Evolutionary conservation across 2,888 invertebrate species (phyloP), one percentile per base, ranked within the genome.

Genomic region (Choreutis nemorana): DNA sequence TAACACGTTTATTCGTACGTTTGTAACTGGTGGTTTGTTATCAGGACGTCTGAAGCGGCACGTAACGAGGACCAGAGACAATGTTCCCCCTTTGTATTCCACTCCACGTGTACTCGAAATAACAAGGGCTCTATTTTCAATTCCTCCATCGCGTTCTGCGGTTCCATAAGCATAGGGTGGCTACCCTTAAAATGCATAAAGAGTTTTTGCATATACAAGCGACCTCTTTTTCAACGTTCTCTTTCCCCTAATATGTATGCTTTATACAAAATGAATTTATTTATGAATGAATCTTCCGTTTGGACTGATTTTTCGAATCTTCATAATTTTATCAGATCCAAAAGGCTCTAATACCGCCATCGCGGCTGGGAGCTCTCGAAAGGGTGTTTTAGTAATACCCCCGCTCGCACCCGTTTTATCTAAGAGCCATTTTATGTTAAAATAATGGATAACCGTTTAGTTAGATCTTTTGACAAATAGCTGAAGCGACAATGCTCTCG

Each of bases 71-170:
- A 51, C 52, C 47, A 55, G 65, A 73, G 67, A 71, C 70, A 73
- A 65, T 63, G 59, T 64, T 49, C 58, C 64, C 59, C 61, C 61
- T 71, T 68, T 70, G 66, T 67, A 65, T 64, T 68, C 65, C 68
- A 55, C 71, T 72, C 63, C 57, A 67, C 67, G 57, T 62, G 55
- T 56, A 62, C 71, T 75, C 58, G 57, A 73, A 72, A 77, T 77
- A 77, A 77, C 73, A 75, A 75, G 73, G 66, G 66, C 61, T 61
- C 72, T 71, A 73, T 70, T 75, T 73, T 73, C 71, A 70, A 72
- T 73, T 72, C 66, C 59, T 65, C 57, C 51, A 63, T 56, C 49
- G 58, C 50, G 39, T 55, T 55, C 53, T 44, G 62, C 40, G 63
- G 64, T 57, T 56, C 40, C 46, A 52, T 55, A 55, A 55, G 54